phyloP scores from a whole-genome alignment of 2,113 vertebrate genomes.

The Hippocampus guttulatus region DNA sequence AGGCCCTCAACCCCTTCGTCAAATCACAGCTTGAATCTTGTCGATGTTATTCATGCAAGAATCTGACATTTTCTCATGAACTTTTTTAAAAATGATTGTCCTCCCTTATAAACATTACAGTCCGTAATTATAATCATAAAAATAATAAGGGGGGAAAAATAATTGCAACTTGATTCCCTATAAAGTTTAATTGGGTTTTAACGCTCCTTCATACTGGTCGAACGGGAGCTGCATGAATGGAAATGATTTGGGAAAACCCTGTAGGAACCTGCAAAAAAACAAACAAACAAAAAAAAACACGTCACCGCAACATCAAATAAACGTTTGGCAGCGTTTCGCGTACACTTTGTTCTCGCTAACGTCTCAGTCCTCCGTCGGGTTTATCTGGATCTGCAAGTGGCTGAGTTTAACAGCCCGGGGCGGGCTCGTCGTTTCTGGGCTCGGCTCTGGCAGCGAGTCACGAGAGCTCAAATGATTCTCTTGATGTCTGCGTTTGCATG shows the following conservation, averaged over 20 bases:
- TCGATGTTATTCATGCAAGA: no score
- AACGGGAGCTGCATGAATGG: background rate
- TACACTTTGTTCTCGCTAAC: conserved; percentile 14
- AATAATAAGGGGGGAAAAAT: background rate
- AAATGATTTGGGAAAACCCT: background rate
- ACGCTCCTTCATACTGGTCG: background rate
- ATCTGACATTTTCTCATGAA: no score
- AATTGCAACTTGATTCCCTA: background rate
- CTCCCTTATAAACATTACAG: no score
- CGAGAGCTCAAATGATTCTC: conserved; percentile 24
- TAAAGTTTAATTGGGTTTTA: background rate
- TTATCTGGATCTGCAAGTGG: conserved; percentile 22
- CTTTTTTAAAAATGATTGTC: no score
- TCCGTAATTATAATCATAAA: background rate
- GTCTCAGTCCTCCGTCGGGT: background rate
- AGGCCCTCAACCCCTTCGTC: no score
- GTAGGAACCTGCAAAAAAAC: background rate
- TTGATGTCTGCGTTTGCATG: conserved; percentile 29
- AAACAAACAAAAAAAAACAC: background rate
- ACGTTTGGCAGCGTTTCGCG: background rate
- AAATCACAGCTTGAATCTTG: no score
- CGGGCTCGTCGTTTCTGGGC: conserved; percentile 14
- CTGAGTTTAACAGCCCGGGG: conserved; percentile 25
- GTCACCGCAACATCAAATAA: background rate
- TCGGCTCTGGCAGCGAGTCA: conserved; percentile 36